phyloP scores from a whole-genome alignment of 1,140 invertebrate genomes.

The Neoseiulus cucumeris region DNA sequence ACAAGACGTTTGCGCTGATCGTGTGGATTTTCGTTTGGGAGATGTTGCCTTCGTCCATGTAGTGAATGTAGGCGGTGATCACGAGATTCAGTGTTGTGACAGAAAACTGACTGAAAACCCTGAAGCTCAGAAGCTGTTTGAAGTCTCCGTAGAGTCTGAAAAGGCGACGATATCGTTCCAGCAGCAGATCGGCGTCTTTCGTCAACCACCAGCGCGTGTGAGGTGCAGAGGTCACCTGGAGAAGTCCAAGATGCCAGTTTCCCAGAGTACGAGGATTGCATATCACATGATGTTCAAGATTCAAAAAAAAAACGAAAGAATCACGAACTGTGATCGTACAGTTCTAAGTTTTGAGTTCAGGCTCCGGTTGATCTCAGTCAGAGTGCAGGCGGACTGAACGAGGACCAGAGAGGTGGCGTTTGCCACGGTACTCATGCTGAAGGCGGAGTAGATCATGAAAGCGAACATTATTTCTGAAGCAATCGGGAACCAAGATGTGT shows the following conservation, averaged over 20 bases:
- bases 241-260: neutral
- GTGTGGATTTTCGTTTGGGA: neutral
- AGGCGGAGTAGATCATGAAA: neutral
- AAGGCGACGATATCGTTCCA: neutral
- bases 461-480: neutral
- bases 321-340: neutral
- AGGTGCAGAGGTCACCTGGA: neutral
- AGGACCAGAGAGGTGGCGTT: neutral
- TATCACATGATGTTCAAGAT: too few relatives aligned
- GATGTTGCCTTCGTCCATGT: neutral
- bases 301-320: too few relatives aligned
- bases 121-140: neutral
- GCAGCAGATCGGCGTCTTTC: neutral
- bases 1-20: neutral
- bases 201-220: neutral
- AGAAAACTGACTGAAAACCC: neutral
- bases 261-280: too few relatives aligned
- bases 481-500: neutral
- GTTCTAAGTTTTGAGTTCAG: neutral
- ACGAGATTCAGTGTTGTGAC: neutral
- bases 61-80: neutral
- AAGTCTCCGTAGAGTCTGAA: neutral
- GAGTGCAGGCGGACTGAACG: neutral
- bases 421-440: neutral
- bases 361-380: conserved; percentile 7